Base-by-base conservation (phyloP, 1,140 invertebrate species). In the Holcopasites calliopsidis region DNA sequence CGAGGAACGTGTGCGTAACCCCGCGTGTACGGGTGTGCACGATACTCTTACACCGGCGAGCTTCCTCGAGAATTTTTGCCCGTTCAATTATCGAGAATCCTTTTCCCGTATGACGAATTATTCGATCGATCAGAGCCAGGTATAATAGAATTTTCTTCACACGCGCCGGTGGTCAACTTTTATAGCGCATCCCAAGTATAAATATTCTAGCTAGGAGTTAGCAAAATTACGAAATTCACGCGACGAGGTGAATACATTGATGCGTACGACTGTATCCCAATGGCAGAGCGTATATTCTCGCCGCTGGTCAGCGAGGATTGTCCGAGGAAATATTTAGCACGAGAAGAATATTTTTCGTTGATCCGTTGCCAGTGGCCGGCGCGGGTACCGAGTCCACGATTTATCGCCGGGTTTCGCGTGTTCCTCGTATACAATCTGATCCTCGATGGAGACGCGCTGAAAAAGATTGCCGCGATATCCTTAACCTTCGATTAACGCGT, bases 401-500 rank as follows among this genome's bases (percentile, higher is more conserved):
- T 23, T 28, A 16, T 47, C 66, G 3, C 8, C 26, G 21, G 21
- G 16, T 35, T 28, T 52, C 49, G 33, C 18, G 23, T n/a, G n/a
- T n/a, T n/a, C n/a, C 23, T 8, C 11, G 21, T 3, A 26, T 18
- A 31, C 31, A 5, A 31, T 35, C 35, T 31, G n/a, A 62, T 10
- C 10, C n/a, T n/a, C n/a, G n/a, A n/a, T n/a, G n/a, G n/a, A n/a
- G n/a, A n/a, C n/a, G 33, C 18, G 10, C 2, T 3, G 18, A 11
- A 7, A 1, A 13, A 31, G 18, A 54, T 68, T 44, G 7, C 49
- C 40, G 21, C 18, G 47, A 62, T 69, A 78, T 65, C 50, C 71
- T 82, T 82, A 83, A 83, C 71, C 80, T 83, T 83, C 61, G 76
- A 76, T 83, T 54, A 71, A 66, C 35, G 13, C 23, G 50, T 62